Conservation (phyloP, 2,113 vertebrate genomes). For the Psittacula cyanocephala region DNA sequence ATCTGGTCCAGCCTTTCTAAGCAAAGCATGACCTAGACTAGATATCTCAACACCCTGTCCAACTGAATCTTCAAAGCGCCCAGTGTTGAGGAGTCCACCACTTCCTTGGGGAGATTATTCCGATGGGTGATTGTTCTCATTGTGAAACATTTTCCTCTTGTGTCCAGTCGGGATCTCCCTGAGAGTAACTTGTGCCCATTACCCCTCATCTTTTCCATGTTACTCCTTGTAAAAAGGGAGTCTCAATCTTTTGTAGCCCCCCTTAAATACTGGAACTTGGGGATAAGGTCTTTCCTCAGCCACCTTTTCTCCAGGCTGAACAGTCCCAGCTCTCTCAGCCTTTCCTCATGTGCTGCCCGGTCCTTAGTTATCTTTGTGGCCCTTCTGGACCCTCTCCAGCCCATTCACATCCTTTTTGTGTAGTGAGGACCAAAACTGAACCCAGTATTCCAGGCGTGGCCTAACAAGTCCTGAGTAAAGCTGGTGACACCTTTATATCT, state of each 20-base stretch:
- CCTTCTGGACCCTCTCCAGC: background rate
- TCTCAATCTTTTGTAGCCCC: background rate
- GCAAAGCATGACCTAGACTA: background rate
- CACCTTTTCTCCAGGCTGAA: background rate
- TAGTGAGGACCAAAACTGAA: background rate
- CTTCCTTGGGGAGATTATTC: background rate
- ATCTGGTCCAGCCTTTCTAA: background rate
- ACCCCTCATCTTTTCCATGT: background rate
- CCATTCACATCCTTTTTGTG: background rate
- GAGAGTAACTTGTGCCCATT: background rate
- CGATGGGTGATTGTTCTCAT: background rate
- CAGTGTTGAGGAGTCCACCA: background rate
- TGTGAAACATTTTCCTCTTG: background rate
- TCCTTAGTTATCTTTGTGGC: background rate
- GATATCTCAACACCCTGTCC: background rate
- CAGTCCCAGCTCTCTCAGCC: background rate
- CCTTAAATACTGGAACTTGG: background rate
- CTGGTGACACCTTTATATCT: background rate
- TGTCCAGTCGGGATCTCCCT: background rate
- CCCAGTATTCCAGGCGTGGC: background rate
- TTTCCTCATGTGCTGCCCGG: background rate
- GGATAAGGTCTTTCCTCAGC: background rate
- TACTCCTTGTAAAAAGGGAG: background rate
- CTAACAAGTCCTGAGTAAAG: background rate
- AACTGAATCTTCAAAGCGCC: background rate